phyloP scores from a whole-genome alignment of 2,888 invertebrate genomes.

The Chymomyza procnemis region DNA sequence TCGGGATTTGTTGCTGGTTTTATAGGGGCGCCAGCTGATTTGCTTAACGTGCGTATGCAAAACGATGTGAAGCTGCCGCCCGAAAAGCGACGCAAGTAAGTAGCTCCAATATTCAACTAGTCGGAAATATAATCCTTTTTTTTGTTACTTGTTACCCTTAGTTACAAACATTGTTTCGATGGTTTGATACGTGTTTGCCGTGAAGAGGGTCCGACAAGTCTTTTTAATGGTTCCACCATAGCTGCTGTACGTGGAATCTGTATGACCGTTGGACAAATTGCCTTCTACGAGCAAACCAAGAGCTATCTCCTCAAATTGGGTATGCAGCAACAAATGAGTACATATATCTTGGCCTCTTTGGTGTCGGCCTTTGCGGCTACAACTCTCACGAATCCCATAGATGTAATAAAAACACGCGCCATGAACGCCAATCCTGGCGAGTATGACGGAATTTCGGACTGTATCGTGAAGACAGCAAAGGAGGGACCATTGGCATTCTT shows the following conservation, averaged over 20 bases:
- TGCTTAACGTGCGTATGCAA: slow-evolving; percentile 99
- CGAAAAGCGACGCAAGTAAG: slow-evolving; percentile 92
- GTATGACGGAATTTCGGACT: slow-evolving; percentile 84
- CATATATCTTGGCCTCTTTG: slow-evolving; percentile 93
- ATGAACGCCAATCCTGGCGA: slow-evolving; percentile 98
- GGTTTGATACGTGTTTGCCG: slow-evolving; percentile 88
- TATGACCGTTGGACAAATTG: slow-evolving; percentile 97
- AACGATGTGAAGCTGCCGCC: slow-evolving; percentile 95
- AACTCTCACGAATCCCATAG: slow-evolving; percentile 93
- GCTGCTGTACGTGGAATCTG: slow-evolving; percentile 92
- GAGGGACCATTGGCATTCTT: slow-evolving; percentile 94
- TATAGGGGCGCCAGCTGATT: slow-evolving; percentile 96
- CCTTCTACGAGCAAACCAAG: slow-evolving; percentile 95
- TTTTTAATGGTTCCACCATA: slow-evolving; percentile 93
- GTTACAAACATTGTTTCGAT: slow-evolving; percentile 96
- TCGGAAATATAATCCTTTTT: not conserved
- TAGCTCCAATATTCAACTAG: slow-evolving; percentile 28
- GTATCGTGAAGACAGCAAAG: slow-evolving; percentile 88
- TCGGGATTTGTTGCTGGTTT: slow-evolving; percentile 94
- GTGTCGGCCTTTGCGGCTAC: slow-evolving; percentile 82
- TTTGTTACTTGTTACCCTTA: slow-evolving; percentile 79
- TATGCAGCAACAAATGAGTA: slow-evolving; percentile 88
- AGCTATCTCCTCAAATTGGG: slow-evolving; percentile 82
- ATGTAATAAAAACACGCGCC: slow-evolving; percentile 96
- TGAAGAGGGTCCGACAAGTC: slow-evolving; percentile 87